Conservation (phyloP, 2,797 vertebrate species). For the Microctenopoma lineatum region DNA sequence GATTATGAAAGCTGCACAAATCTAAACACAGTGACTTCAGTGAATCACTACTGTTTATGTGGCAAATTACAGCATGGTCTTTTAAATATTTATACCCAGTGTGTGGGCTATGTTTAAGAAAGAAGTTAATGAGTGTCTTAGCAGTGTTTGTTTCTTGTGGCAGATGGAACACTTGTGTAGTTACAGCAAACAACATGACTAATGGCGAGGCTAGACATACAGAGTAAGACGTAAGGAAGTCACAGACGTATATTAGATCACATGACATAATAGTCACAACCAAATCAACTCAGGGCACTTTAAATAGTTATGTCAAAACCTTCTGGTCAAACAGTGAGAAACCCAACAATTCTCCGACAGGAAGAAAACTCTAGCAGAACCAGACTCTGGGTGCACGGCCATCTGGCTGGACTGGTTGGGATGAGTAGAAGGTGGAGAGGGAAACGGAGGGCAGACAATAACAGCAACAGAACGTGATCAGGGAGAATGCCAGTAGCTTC, state of each 20-base stretch:
- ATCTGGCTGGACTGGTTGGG: too few species aligned
- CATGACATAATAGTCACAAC: neutral
- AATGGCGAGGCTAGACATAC: conserved; percentile 21
- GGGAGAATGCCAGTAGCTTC: too few species aligned
- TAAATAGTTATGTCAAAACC: too few species aligned
- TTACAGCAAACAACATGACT: conserved; percentile 30
- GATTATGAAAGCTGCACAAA: conserved; percentile 14
- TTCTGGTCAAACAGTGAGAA: too few species aligned
- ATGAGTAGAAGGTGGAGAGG: too few species aligned
- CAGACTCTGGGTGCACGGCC: too few species aligned
- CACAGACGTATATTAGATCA: conserved; percentile 6
- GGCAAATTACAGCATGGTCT: conserved; percentile 33
- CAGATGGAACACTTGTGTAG: neutral
- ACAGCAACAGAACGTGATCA: too few species aligned
- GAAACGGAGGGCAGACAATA: too few species aligned
- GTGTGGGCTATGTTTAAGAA: conserved; percentile 56
- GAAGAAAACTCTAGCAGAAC: too few species aligned
- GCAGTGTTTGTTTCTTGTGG: conserved; percentile 41
- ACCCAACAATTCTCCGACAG: too few species aligned
- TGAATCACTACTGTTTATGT: conserved; percentile 19
- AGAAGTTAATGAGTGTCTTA: conserved; percentile 41
- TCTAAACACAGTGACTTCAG: conserved; percentile 7
- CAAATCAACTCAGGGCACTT: too few species aligned
- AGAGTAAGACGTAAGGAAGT: neutral
- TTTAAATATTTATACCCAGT: conserved; percentile 58